Base-by-base conservation (phyloP, 1,140 invertebrate species). In the Ptiloglossa arizonensis region DNA sequence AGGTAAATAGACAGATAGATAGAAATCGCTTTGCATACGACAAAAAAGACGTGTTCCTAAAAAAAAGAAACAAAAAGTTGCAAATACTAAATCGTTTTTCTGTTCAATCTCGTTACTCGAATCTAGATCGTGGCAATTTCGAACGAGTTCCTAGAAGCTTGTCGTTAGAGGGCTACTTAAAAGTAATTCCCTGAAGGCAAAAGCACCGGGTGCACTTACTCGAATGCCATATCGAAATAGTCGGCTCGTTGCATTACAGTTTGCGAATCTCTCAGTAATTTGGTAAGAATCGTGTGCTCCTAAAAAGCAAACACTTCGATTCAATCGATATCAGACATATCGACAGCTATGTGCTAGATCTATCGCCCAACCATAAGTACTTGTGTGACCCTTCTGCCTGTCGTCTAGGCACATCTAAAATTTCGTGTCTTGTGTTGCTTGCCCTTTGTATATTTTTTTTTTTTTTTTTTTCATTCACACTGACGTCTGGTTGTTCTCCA, bases 341-440 rank as follows among this genome's bases (percentile, higher is more conserved):
- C 38, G 63, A 63, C 56, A 46, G 67, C 35, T 63, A 70, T 29
- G 67, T 79, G 59, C 32, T 63, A 48, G 59, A 69, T 54, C 29
- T 68, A 54, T 38, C 2, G 9, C 19, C 50, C n/a, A 22, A 19
- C 17, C 13, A 63, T 22, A 59, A 35, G 29, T 41, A 62, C 50
- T 60, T 35, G 78, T 89, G 84, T 86, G 75, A 90, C 81, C 86
- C 86, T 85, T 87, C 81, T 88, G 88, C 80, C 83, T 90, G 91
- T 92, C 90, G 87, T 90, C 90, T 91, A n/a, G 90, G 89, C 89
- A 91, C 91, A 91, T 89, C 84, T 89, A 90, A n/a, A n/a, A 88
- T 91, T 89, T 92, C 91, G 90, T 92, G 91, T 91, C 90, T 91
- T 89, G 88, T 90, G 87, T 90, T 91, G 89, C 87, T 92, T 90